phyloP scores from a whole-genome alignment of 2,888 invertebrate species.

The Neoaliturus tenellus region DNA sequence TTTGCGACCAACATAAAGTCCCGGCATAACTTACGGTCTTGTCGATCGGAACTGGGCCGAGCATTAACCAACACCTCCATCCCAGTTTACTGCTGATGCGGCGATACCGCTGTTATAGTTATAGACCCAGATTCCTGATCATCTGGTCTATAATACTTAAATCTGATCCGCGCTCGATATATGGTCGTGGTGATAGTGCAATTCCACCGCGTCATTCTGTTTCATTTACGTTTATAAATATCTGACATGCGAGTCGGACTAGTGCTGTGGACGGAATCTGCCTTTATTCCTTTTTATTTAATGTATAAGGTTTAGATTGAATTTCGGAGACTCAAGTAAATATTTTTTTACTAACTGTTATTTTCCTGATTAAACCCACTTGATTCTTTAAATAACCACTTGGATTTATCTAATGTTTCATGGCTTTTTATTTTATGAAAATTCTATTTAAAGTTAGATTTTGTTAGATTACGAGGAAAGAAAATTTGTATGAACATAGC shows the following conservation, averaged over 20 bases:
- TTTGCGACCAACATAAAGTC: no score
- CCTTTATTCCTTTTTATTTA: no score
- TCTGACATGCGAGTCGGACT: neutral
- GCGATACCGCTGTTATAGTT: constrained; percentile 10
- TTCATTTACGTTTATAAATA: neutral
- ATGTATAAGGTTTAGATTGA: no score
- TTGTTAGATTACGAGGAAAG: no score
- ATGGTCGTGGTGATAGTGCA: neutral
- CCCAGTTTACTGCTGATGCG: neutral
- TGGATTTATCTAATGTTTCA: no score
- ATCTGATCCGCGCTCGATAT: constrained; percentile 3
- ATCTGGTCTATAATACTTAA: neutral
- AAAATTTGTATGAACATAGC: no score
- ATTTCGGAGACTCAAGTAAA: no score
- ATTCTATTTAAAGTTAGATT: no score
- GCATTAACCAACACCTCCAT: constrained; percentile 21
- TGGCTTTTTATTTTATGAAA: no score
- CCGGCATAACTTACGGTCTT: neutral
- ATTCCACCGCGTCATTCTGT: neutral
- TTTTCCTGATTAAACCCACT: no score
- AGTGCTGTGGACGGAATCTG: neutral
- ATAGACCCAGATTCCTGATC: constrained; percentile 40
- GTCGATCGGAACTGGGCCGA: neutral
- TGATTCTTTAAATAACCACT: no score
- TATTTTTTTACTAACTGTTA: no score